Evolutionary conservation across 2,797 vertebrate species (phyloP).

Genomic region (Sebastes paucispinis): DNA sequence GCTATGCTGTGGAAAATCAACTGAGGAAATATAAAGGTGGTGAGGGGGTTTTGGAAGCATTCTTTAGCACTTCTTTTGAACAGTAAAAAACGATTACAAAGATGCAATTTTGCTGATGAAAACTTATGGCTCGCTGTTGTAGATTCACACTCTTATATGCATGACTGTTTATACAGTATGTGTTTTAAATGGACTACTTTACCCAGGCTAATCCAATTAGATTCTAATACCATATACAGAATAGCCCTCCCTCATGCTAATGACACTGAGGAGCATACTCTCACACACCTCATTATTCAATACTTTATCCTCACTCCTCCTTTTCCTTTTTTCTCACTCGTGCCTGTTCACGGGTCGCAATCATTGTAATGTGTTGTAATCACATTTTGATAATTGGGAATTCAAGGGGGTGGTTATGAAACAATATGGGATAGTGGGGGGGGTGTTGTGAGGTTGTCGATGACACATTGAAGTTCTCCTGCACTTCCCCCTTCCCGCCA

Average conservation of each 20-base stretch:
- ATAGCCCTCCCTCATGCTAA: conserved; percentile 4
- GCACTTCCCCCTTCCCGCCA: background rate
- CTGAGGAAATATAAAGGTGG: background rate
- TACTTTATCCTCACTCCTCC: conserved; percentile 24
- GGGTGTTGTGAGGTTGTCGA: conserved; percentile 14
- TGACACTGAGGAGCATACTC: conserved; percentile 16
- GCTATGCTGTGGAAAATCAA: conserved; percentile 30
- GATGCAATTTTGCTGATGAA: background rate
- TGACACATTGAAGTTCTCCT: conserved; percentile 32
- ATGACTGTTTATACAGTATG: background rate
- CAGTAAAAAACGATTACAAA: background rate
- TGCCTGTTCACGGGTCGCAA: conserved; percentile 26
- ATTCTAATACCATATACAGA: conserved; percentile 14
- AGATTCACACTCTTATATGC: background rate
- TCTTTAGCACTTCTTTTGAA: conserved; percentile 4
- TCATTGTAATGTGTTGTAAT: conserved; percentile 63
- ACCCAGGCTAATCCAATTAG: conserved; percentile 31
- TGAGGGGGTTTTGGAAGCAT: background rate
- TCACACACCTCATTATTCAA: conserved; percentile 47
- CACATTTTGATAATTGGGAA: conserved; percentile 60
- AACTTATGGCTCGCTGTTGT: background rate
- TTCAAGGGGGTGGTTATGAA: conserved; percentile 44
- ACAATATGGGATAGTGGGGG: conserved; percentile 28
- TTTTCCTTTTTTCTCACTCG: conserved; percentile 21
- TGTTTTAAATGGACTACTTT: conserved; percentile 4